Evolutionary conservation across 2,113 vertebrate species (phyloP).

Genomic region (Chionomys nivalis): DNA sequence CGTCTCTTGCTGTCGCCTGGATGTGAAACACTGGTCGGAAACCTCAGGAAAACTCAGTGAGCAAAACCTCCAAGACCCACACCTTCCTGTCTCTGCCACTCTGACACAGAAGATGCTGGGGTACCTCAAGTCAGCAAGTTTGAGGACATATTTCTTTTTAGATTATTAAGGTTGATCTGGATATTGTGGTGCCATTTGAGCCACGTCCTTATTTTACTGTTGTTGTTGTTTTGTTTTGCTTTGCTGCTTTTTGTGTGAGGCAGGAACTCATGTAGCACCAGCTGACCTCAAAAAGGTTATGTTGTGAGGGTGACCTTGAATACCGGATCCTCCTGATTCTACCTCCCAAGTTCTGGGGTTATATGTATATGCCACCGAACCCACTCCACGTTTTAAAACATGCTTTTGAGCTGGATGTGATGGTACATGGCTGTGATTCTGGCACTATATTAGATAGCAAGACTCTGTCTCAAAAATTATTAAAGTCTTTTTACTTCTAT

Average conservation of each 20-base stretch:
- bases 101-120: background rate
- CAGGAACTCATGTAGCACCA: background rate
- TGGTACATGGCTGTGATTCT: background rate
- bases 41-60: background rate
- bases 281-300: background rate
- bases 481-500: background rate
- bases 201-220: background rate
- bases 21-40: background rate
- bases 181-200: background rate
- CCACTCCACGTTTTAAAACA: background rate
- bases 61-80: background rate
- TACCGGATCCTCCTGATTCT: background rate
- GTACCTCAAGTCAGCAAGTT: background rate
- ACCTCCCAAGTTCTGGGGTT: background rate
- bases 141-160: background rate
- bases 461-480: background rate
- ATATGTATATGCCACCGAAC: too few species aligned
- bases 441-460: background rate
- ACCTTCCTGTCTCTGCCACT: background rate
- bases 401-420: background rate
- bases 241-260: background rate
- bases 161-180: background rate
- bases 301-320: background rate
- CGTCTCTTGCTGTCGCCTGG: fast-evolving
- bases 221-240: background rate